These are phyloP conservation scores for Delphinapterus leucas DNA, from an alignment of 2,113 vertebrate genomes.

Conservation along the genomic window DNA sequence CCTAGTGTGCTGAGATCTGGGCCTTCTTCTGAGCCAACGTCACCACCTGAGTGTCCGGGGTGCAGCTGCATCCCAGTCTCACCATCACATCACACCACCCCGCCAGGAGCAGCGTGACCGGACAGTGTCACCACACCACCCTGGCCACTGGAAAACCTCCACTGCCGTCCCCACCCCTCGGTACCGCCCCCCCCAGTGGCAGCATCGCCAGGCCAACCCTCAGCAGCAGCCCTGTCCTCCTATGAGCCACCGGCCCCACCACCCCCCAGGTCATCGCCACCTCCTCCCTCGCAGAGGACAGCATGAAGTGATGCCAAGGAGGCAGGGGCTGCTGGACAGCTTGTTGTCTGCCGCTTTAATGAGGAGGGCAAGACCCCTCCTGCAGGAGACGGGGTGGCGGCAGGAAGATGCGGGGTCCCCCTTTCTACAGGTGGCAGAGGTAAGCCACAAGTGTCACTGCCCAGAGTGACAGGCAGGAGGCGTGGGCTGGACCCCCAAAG, in stretches of 20 bases:
- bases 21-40: neutral
- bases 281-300: neutral
- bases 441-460: neutral
- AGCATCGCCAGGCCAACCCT: neutral
- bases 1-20: rapidly evolving
- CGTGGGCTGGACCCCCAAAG: neutral
- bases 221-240: neutral
- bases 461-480: neutral
- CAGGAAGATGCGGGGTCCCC: neutral
- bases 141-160: neutral
- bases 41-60: no score
- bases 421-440: neutral
- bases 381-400: neutral
- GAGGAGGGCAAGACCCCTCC: neutral
- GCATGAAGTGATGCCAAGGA: neutral
- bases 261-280: neutral
- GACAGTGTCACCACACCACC: rapidly evolving
- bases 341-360: rapidly evolving
- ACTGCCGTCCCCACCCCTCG: neutral
- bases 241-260: neutral
- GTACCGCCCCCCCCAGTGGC: no score
- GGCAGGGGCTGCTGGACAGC: neutral
- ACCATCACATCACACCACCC: neutral
- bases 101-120: neutral
- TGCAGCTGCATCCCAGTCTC: neutral